phyloP scores from a whole-genome alignment of 1,140 invertebrate genomes.

The Pseudoatta argentina region DNA sequence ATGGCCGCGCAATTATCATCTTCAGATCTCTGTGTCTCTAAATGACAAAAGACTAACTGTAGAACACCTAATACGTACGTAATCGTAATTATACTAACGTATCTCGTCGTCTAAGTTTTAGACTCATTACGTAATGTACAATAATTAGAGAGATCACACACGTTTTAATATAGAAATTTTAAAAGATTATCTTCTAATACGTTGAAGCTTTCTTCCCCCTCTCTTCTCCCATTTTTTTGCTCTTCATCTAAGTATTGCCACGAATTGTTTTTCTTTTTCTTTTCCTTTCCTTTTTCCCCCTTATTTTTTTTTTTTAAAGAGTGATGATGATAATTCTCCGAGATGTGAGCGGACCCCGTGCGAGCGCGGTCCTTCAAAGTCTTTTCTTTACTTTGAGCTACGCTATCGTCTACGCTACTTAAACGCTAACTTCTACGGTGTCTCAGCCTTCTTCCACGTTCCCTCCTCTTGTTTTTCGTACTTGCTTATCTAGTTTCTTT shows the following conservation, averaged over 20 bases:
- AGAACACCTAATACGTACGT: constrained; percentile 81
- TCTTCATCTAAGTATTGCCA: constrained; percentile 84
- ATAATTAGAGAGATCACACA: constrained; percentile 87
- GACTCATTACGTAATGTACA: constrained; percentile 83
- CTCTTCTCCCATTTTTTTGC: constrained; percentile 54
- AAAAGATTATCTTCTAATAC: constrained; percentile 86
- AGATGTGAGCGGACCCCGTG: constrained; percentile 52
- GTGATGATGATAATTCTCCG: constrained; percentile 73
- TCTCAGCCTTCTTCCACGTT: constrained; percentile 86
- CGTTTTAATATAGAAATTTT: constrained; percentile 86
- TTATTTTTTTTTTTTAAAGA: constrained; percentile 39
- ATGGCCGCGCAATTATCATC: constrained; percentile 85
- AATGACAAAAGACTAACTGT: constrained; percentile 84
- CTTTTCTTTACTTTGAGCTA: constrained; percentile 80
- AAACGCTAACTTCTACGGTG: constrained; percentile 81
- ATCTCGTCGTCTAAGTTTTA: constrained; percentile 83
- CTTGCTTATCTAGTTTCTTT: constrained; percentile 78
- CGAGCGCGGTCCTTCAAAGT: constrained; percentile 69
- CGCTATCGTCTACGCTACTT: constrained; percentile 83
- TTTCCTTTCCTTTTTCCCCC: not conserved
- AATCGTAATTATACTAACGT: constrained; percentile 82
- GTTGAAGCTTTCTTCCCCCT: constrained; percentile 78
- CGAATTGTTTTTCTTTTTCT: constrained; percentile 76
- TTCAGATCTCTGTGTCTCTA: constrained; percentile 84
- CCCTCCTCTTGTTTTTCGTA: constrained; percentile 79